These are phyloP conservation scores for Callitettix versicolor DNA, from an alignment of 1,140 invertebrate species.

Conservation along the genomic window DNA sequence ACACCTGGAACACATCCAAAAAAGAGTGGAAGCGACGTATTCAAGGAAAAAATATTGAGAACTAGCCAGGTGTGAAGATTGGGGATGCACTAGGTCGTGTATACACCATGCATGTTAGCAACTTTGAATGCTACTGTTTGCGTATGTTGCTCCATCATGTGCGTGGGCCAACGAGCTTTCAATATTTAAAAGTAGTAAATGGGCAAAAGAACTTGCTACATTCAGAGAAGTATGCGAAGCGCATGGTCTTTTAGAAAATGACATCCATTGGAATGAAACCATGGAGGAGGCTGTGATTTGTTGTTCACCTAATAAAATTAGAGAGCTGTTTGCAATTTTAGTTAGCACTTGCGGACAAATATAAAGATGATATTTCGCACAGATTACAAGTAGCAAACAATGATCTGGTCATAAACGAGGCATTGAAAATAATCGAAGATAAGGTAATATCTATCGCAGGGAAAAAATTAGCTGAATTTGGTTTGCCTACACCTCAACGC, in stretches of 20 bases:
- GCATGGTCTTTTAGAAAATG: not conserved
- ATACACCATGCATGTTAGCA: slow-evolving; percentile 1
- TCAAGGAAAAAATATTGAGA: slow-evolving; percentile 22
- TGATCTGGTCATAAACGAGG: not conserved
- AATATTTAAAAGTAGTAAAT: not conserved
- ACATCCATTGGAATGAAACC: slow-evolving; percentile 24
- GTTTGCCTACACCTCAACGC: not conserved
- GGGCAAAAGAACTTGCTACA: not conserved
- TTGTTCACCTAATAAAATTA: not conserved
- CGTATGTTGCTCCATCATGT: not conserved
- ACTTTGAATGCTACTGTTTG: not conserved
- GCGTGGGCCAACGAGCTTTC: not conserved
- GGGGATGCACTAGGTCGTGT: slow-evolving; percentile 23
- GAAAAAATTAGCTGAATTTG: not conserved
- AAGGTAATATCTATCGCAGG: not conserved
- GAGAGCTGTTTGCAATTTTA: not conserved
- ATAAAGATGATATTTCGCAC: not conserved
- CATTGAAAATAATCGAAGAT: not conserved
- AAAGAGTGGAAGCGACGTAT: slow-evolving; percentile 18
- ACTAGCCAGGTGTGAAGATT: slow-evolving; percentile 19
- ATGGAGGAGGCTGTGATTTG: not conserved
- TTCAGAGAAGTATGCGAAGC: not conserved
- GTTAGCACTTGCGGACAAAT: not conserved
- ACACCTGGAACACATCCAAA: not conserved
- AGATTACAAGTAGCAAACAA: not conserved